Evolutionary conservation across 2,888 invertebrate genomes (phyloP), one percentile per base, ranked within the genome.

Genomic region (Sphinx pinastri): DNA sequence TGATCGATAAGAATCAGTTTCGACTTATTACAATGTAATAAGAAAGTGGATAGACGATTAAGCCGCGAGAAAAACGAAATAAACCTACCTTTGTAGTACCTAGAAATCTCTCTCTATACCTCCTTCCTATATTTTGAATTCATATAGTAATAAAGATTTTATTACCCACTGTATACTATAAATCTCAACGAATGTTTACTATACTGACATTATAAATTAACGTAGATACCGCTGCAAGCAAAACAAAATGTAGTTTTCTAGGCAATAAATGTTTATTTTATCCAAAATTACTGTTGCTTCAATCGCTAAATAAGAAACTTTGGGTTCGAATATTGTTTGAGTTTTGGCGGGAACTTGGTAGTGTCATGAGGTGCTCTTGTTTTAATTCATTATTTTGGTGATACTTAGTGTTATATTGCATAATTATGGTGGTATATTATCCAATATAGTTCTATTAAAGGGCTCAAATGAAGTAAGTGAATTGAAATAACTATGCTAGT

Each of bases 91-190:
- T 16, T 0, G 7, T 19, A 55, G 7, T 55, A 55, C 1, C 57
- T 57, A 49, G 47, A n/a, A 45, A 12, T 16, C 14, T 12, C 59
- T 38, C 25, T n/a, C 12, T n/a, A 47, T 49, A 57, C 12, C 19
- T 57, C 25, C 47, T 63, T 63, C 19, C 16, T 63, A 47, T 49
- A 63, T 63, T 49, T 63, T 63, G 63, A 49, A 49, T 63, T 47
- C 47, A 49, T 63, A 19, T 19, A 63, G 19, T 49, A 63, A 63
- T 63, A 63, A 63, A 63, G 63, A 63, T 63, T 63, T 63, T 63
- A 63, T 49, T 49, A 47, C 13, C 6, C 19, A 47, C 47, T 63
- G 60, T n/a, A 47, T 47, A 19, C 19, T 12, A 47, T 63, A 63
- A 63, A 63, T 63, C 47, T 49, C 10, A 2, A 63, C 47, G 2